Evolutionary conservation across 2,888 invertebrate species (phyloP).

Genomic region (Brassicogethes aeneus): DNA sequence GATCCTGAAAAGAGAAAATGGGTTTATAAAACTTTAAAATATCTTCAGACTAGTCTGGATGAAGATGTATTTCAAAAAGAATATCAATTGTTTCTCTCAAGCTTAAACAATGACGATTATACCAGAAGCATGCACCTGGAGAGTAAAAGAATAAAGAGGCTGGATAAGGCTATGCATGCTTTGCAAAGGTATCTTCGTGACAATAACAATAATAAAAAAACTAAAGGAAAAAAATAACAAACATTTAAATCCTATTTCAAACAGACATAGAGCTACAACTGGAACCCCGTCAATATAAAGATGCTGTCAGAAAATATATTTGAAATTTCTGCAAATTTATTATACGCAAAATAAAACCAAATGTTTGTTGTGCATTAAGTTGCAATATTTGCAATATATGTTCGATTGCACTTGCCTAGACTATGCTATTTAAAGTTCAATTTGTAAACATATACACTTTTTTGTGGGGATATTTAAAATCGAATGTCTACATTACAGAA

Average conservation of each 20-base stretch:
- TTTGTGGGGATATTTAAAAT: no score
- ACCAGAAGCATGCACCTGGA: neutral
- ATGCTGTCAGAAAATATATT: neutral
- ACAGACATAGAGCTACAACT: neutral
- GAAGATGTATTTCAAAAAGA: neutral
- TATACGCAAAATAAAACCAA: neutral
- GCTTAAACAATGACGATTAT: neutral
- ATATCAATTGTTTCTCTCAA: neutral
- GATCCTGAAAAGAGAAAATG: slow-evolving; percentile 1
- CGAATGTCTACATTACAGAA: no score
- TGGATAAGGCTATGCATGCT: no score
- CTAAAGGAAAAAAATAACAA: neutral
- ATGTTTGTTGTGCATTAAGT: no score
- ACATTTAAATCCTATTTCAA: neutral
- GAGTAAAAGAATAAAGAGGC: neutral
- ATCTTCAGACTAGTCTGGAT: neutral
- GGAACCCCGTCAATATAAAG: neutral
- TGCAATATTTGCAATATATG: neutral
- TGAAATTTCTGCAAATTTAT: neutral
- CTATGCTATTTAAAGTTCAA: no score
- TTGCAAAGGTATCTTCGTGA: neutral
- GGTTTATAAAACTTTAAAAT: no score
- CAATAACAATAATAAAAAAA: neutral
- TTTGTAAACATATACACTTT: no score
- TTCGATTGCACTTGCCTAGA: neutral